Evolutionary conservation across 2,797 vertebrate species (phyloP).

Genomic region (Pitangus sulphuratus): DNA sequence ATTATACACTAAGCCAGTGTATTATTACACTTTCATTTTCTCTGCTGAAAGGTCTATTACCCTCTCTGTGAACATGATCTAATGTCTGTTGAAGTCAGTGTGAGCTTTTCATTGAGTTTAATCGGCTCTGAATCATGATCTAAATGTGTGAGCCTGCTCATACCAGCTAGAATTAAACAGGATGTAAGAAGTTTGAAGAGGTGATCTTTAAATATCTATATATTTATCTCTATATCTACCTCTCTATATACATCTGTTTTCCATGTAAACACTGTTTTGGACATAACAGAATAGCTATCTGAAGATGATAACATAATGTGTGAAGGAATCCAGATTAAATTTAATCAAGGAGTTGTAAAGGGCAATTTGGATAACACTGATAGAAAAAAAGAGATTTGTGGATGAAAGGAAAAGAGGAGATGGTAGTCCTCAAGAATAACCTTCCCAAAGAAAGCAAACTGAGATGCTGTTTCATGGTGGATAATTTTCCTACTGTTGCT

Average conservation of each 20-base stretch:
- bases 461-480: not conserved
- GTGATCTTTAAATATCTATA: not conserved
- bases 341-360: not conserved
- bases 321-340: not conserved
- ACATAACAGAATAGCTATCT: not conserved
- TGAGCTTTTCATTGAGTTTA: conserved; percentile 42
- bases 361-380: not conserved
- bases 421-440: not conserved
- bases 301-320: not conserved
- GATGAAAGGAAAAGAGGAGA: not conserved
- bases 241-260: not conserved
- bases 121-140: conserved; percentile 23
- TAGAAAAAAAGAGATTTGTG: not conserved
- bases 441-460: not conserved
- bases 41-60: conserved; percentile 57
- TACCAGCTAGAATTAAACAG: not conserved
- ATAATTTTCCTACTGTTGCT: not conserved
- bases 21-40: conserved; percentile 58
- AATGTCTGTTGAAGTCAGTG: conserved; percentile 21
- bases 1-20: conserved; percentile 35
- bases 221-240: not conserved
- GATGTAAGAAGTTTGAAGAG: not conserved
- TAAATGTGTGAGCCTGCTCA: not conserved
- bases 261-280: not conserved
- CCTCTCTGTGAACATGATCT: conserved; percentile 27